Conservation (phyloP, 2,888 invertebrate genomes). For the Formica aserva region DNA sequence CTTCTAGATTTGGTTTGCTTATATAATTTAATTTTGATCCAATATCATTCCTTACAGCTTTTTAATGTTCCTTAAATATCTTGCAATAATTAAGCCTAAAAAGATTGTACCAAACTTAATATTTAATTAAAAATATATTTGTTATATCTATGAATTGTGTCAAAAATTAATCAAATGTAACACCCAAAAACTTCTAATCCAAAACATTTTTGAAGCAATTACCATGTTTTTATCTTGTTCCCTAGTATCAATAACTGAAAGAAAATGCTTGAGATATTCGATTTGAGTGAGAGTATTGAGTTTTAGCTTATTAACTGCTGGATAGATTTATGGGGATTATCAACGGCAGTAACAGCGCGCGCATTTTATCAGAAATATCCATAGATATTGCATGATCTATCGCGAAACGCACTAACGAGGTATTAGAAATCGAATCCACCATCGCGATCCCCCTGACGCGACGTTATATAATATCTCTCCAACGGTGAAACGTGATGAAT, state of each 20-base stretch:
- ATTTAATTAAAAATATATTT: too few species aligned
- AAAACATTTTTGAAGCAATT: not conserved
- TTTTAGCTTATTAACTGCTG: constrained; percentile 11
- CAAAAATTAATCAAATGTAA: not conserved
- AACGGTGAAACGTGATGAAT: constrained; percentile 32
- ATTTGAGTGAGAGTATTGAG: not conserved
- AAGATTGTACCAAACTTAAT: too few species aligned
- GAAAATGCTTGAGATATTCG: not conserved
- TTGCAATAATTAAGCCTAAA: too few species aligned
- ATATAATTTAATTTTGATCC: not conserved
- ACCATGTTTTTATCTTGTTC: not conserved
- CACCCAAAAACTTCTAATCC: not conserved
- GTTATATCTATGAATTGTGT: not conserved
- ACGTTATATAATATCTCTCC: constrained; percentile 17
- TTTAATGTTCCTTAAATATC: not conserved
- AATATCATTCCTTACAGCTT: not conserved
- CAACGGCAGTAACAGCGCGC: not conserved
- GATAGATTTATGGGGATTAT: constrained; percentile 13
- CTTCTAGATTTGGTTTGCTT: not conserved
- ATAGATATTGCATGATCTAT: constrained; percentile 7
- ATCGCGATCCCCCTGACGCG: not conserved
- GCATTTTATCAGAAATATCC: not conserved
- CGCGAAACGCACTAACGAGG: constrained; percentile 21
- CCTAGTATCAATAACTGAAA: not conserved
- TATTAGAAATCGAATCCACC: constrained; percentile 15